Conservation (phyloP, 1,140 invertebrate species). For the Cydia strobilella region DNA sequence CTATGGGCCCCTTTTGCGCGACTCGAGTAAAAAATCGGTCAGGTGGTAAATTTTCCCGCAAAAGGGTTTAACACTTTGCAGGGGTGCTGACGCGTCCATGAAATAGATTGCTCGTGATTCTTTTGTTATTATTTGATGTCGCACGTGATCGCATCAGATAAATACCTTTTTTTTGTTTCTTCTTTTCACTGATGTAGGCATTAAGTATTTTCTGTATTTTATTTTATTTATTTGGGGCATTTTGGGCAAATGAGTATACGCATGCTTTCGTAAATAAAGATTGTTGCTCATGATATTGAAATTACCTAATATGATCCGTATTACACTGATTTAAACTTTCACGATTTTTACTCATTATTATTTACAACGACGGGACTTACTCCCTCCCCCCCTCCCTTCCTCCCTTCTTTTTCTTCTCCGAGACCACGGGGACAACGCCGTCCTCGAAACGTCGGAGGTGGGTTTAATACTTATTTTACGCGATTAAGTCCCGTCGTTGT, state of each 20-base stretch:
- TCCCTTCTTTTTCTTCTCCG: no score
- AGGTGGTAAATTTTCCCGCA: constrained; percentile 17
- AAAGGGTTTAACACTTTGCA: constrained; percentile 4
- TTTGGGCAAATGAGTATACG: neutral
- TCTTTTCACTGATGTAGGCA: neutral
- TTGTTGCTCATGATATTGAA: no score
- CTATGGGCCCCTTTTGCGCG: constrained; percentile 21
- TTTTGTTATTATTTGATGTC: constrained; percentile 21
- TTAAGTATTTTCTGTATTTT: neutral
- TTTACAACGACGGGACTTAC: no score
- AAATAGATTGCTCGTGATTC: constrained; percentile 19
- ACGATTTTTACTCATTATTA: no score
- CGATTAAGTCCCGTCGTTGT: no score
- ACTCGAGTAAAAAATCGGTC: constrained; percentile 24
- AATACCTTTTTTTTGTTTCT: neutral
- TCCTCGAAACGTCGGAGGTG: no score
- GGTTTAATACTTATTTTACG: no score
- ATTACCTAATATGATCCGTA: no score
- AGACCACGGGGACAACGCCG: no score
- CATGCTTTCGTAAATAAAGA: neutral
- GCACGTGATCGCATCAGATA: neutral
- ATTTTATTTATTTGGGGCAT: no score
- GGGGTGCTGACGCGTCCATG: constrained; percentile 4
- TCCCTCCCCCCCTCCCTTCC: no score
- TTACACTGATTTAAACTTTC: no score